These are phyloP conservation scores for Ceuthmochares aereus DNA, from an alignment of 2,113 vertebrate species.

Conservation along the genomic window DNA sequence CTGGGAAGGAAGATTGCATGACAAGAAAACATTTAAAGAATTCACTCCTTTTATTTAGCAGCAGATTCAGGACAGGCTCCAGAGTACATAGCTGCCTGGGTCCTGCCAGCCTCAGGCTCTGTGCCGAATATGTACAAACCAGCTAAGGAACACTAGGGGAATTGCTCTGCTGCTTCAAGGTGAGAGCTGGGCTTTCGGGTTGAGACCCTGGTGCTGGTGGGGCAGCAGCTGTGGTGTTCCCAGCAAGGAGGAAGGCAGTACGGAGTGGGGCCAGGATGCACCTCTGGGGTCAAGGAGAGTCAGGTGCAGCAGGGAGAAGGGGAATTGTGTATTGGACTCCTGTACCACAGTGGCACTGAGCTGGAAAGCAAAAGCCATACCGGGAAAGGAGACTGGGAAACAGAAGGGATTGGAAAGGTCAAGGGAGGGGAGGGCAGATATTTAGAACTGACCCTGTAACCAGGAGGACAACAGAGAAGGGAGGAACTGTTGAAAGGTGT, in stretches of 20 bases:
- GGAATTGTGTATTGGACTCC: background rate
- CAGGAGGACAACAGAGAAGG: background rate
- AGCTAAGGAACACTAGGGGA: fast-evolving
- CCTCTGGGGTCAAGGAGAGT: background rate
- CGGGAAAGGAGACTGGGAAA: background rate
- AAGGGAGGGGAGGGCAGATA: background rate
- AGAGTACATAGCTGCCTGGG: background rate
- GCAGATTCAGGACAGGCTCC: background rate
- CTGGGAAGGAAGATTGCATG: background rate
- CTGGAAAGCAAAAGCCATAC: background rate
- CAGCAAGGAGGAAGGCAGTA: background rate
- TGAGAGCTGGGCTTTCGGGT: background rate
- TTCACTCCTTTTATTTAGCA: background rate
- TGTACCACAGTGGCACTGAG: background rate
- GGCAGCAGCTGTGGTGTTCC: background rate
- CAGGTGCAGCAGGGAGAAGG: background rate
- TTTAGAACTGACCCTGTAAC: background rate
- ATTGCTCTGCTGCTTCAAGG: background rate
- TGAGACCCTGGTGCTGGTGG: background rate
- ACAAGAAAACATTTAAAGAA: background rate
- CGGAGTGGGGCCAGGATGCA: background rate
- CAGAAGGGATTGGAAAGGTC: background rate
- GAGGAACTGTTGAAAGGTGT: background rate
- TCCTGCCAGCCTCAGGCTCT: background rate
- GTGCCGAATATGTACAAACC: background rate